Conservation (phyloP, 2,888 invertebrate genomes). For the Erebia aethiops region DNA sequence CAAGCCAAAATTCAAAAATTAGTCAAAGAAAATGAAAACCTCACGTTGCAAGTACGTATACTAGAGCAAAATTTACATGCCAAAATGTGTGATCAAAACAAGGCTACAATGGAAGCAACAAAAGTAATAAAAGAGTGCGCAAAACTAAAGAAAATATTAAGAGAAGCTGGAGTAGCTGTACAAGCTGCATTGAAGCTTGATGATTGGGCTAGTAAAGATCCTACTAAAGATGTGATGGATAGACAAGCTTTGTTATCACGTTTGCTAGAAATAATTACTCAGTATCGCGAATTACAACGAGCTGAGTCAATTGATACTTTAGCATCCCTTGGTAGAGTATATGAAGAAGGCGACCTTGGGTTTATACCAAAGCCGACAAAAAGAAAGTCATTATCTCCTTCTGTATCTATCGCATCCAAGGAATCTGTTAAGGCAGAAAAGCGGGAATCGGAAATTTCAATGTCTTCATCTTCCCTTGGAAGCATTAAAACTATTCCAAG, state of each 20-base stretch:
- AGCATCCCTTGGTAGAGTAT: slow-evolving; percentile 80
- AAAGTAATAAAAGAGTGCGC: slow-evolving; percentile 79
- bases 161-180: slow-evolving; percentile 84
- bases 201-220: slow-evolving; percentile 63
- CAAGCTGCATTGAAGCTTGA: slow-evolving; percentile 82
- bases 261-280: slow-evolving; percentile 79
- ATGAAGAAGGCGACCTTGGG: slow-evolving; percentile 86
- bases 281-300: slow-evolving; percentile 67
- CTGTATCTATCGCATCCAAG: slow-evolving; percentile 45
- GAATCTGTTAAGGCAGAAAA: slow-evolving; percentile 48
- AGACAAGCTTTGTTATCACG: slow-evolving; percentile 79
- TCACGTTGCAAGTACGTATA: slow-evolving; percentile 72
- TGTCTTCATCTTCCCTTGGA: slow-evolving; percentile 53
- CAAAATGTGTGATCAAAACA: slow-evolving; percentile 73
- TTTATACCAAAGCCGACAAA: slow-evolving; percentile 81
- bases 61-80: slow-evolving; percentile 83
- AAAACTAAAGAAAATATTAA: slow-evolving; percentile 82
- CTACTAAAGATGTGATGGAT: slow-evolving; percentile 69
- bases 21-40: slow-evolving; percentile 72
- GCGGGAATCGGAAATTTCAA: slow-evolving; percentile 40
- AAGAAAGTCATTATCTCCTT: slow-evolving; percentile 53
- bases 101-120: slow-evolving; percentile 68
- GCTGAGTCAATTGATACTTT: slow-evolving; percentile 70
- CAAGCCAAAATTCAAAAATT: slow-evolving; percentile 67
- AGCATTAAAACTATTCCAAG: slow-evolving; percentile 71